phyloP scores from a whole-genome alignment of 1,140 invertebrate species.

The silkworm (Bombyx mori) region ASM3026992v2 NC_085124.1:8495501-8496000 shows the following conservation, averaged over 20 bases:
- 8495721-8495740: constrained; percentile 69
- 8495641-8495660: constrained; percentile 41
- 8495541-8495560: constrained; percentile 60
- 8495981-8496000: constrained; percentile 16
- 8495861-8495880: constrained; percentile 56
- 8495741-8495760: constrained; percentile 69
- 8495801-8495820: constrained; percentile 38
- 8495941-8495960: constrained; percentile 20
- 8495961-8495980: constrained; percentile 9
- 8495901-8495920: constrained; percentile 54
- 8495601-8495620: constrained; percentile 47
- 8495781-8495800: constrained; percentile 46
- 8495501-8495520: constrained; percentile 70
- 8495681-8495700: constrained; percentile 63
- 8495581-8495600: constrained; percentile 49
- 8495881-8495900: constrained; percentile 47
- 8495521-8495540: constrained; percentile 66
- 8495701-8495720: constrained; percentile 65
- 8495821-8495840: constrained; percentile 39
- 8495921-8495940: constrained; percentile 27
- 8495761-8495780: constrained; percentile 65
- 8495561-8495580: constrained; percentile 57
- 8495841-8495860: constrained; percentile 41
- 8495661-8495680: constrained; percentile 57
- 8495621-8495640: constrained; percentile 53